Base-by-base conservation (phyloP, 23 tunicate species). In the Diplosoma virens region DNA sequence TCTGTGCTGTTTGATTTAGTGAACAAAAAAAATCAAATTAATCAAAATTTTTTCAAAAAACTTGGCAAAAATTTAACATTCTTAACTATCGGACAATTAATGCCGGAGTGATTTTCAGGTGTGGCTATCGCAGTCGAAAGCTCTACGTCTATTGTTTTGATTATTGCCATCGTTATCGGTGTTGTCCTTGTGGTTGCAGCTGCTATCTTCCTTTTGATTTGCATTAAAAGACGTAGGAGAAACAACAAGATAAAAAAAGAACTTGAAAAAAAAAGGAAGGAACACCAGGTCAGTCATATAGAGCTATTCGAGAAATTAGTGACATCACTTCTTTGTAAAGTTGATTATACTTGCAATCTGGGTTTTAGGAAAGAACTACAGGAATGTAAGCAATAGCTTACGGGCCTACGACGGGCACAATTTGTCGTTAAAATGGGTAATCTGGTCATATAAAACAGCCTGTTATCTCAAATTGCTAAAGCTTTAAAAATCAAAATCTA, bases 231-330 rank as follows among this genome's bases (percentile, higher is more conserved):
- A 64, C 59, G 86, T 27, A 71, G 27, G 47, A 35, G 24, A 47
- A 81, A 81, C 73, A 81, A 81, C 58, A 22, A 29, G 54, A 26
- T 59, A 31, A 81, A 81, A 46, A 81, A 71, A 30, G 86, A 81
- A 61, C 79, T 59, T 34, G 86, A 71, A 31, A 26, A 53, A 30
- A 71, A 35, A 30, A 59, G 72, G 33, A 72, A 47, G 37, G 79
- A 71, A 37, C 37, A 21, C 36, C 59, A 53, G 47, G 86, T 81
- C 58, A 52, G 55, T 26, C 6, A 23, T n/a, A n/a, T n/a, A n/a
- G n/a, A n/a, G n/a, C n/a, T n/a, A n/a, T n/a, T n/a, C n/a, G n/a
- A n/a, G n/a, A n/a, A n/a, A n/a, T n/a, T n/a, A n/a, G n/a, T n/a
- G n/a, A n/a, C n/a, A n/a, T n/a, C n/a, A n/a, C n/a, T n/a, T n/a